phyloP scores from a whole-genome alignment of 2,888 invertebrate genomes.

The Campoletis raptor region DNA sequence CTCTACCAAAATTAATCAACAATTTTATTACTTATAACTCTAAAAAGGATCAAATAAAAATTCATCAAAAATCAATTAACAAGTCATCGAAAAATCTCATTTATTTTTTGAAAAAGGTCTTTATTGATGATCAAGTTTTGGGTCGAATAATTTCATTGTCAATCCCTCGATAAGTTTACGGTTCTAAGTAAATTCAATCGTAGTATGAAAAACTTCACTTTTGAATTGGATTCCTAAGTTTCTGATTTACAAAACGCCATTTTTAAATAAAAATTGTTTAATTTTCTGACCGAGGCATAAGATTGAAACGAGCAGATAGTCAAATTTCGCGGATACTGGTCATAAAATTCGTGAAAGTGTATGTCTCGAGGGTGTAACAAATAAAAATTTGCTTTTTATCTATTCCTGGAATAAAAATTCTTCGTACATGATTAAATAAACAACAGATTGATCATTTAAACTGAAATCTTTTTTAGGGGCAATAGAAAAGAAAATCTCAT shows the following conservation, averaged over 20 bases:
- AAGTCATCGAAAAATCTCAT: neutral
- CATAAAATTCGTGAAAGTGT: too few species aligned
- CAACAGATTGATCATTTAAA: neutral
- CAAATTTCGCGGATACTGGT: too few species aligned
- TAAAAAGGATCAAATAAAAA: neutral
- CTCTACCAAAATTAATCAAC: conserved; percentile 86
- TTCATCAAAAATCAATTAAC: neutral
- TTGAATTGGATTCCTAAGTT: too few species aligned
- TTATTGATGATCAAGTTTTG: neutral
- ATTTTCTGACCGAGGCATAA: too few species aligned
- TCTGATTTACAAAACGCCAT: too few species aligned
- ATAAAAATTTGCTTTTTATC: neutral
- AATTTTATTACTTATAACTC: neutral
- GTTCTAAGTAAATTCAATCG: too few species aligned
- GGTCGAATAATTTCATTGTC: neutral
- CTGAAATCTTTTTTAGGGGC: neutral
- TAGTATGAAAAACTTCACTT: too few species aligned
- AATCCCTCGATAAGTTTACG: neutral
- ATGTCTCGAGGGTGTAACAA: too few species aligned
- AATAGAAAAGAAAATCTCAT: neutral
- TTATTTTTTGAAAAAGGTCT: neutral
- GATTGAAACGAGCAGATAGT: too few species aligned
- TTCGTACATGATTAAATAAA: neutral
- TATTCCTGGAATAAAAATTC: neutral
- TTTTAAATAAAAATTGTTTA: too few species aligned